Base-by-base conservation (phyloP, 2,888 invertebrate species). In the Odontothrips loti region DNA sequence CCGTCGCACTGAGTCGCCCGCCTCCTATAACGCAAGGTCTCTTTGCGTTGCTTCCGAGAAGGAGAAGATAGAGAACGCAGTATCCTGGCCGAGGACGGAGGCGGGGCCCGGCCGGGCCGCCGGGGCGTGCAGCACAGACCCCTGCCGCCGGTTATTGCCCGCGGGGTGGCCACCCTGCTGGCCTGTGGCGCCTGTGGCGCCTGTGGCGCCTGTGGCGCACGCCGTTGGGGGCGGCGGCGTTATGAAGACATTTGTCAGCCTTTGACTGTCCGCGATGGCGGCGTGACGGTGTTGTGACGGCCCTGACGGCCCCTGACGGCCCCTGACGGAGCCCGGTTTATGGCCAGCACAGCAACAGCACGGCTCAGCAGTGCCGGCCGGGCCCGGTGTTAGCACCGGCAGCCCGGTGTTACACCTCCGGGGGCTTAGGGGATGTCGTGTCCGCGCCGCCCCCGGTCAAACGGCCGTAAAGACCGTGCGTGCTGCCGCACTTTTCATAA, bases 171-270 rank as follows among this genome's bases (percentile, higher is more conserved):
- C 12, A 27, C 68, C 68, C 27, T 27, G 23, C n/a, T 9, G 23
- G 12, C 68, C 20, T 23, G 2, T 8, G n/a, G n/a, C 23, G 23
- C 68, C 68, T 23, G 23, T 43, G 34, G 68, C 34, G 4, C 68
- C 68, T 27, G 58, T n/a, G 34, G 3, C 34, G 34, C 34, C 34
- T 6, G 3, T 43, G 34, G 34, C 34, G 34, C 34, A 6, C 34
- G 34, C 34, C 68, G 23, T 8, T 1, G 68, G 68, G 23, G 68
- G 68, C 68, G 20, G 68, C 27, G 68, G 20, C 23, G 68, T 75
- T 75, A 75, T 75, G 68, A 75, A 75, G 68, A 75, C 68, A 75
- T 75, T 75, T 75, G 68, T 75, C 68, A 75, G 68, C 68, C 10
- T 75, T 75, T 75, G 68, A 75, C 68, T 9, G 68, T 11, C 23